Evolutionary conservation across 1,140 invertebrate genomes (phyloP), one percentile per base, ranked within the genome.

Genomic region (Gryllus bimaculatus): DNA sequence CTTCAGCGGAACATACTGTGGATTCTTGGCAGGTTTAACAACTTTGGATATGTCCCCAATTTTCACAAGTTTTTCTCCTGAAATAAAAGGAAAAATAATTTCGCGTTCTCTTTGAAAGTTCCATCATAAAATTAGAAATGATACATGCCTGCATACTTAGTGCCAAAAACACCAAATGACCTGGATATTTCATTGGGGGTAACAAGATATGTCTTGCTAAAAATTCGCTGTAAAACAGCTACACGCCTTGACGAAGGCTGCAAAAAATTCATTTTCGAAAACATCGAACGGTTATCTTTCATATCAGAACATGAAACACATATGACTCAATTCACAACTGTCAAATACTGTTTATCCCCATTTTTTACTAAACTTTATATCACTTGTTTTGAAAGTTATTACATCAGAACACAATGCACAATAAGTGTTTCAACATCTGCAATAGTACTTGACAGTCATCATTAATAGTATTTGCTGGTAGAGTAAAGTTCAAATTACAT

Each of bases 1-100:
- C 83, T 94, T 92, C 83, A 89, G 87, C 8, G 96, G 96, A 21
- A 97, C 93, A 85, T 95, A 91, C 86, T 96, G 92, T 49, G 91
- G 89, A 85, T 91, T 88, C 83, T 90, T 90, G 4, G 93, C 88
- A 78, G 86, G 81, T 80, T 86, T 89, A 1, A 95, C 86, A 48
- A 88, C 86, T 83, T 92, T 93, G 13, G 88, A 90, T 78, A 95
- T 89, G 86, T 92, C 91, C 76, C 92, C 94, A 83, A 96, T 95
- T 47, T 90, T 91, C 10, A 96, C 89, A n/a, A 26, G 76, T 48
- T 48, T 48, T 2, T 49, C 48, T 20, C 47, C 76, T 77, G 76
- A 18, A 77, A 77, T 66, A 7, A 13, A 66, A 3, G 2, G 0
- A 3, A 7, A 66, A 66, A 66, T 66, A 66, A 13, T 13, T 13